phyloP scores from a whole-genome alignment of 2,113 vertebrate genomes.

The Thamnophis sirtalis region DNA sequence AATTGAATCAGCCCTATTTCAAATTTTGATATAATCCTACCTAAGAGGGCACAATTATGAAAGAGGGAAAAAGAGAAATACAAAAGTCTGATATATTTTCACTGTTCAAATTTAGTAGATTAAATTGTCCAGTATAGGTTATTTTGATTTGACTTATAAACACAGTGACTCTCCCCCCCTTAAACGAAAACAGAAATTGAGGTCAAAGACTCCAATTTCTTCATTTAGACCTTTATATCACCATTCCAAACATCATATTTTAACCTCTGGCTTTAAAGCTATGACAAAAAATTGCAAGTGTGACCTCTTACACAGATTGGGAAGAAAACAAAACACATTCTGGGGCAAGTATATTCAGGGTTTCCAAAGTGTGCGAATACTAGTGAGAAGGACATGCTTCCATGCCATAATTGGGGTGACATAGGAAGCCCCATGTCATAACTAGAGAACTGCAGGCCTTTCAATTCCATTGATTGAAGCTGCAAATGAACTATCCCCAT shows the following conservation, averaged over 20 bases:
- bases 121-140: slow-evolving; percentile 59
- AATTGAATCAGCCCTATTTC: not conserved
- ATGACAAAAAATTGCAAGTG: slow-evolving; percentile 59
- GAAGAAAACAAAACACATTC: slow-evolving; percentile 18
- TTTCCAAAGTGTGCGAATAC: slow-evolving; percentile 55
- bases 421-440: slow-evolving; percentile 27
- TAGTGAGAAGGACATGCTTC: slow-evolving; percentile 28
- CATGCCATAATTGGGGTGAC: slow-evolving; percentile 49
- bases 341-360: slow-evolving; percentile 18
- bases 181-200: slow-evolving; percentile 59
- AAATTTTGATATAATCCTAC: not conserved
- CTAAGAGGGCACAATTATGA: not conserved
- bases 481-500: slow-evolving; percentile 23
- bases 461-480: not conserved
- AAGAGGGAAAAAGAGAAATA: not conserved
- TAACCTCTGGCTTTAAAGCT: slow-evolving; percentile 65
- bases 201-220: slow-evolving; percentile 70
- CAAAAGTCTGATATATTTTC: slow-evolving; percentile 32
- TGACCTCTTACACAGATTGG: slow-evolving; percentile 32
- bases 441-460: slow-evolving; percentile 33
- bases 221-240: slow-evolving; percentile 62
- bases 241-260: slow-evolving; percentile 60
- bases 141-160: slow-evolving; percentile 54
- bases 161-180: slow-evolving; percentile 24
- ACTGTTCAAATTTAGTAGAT: slow-evolving; percentile 42